Conservation (phyloP, 92 coral and sea anemone genomes). For the Ricordea florida region DNA sequence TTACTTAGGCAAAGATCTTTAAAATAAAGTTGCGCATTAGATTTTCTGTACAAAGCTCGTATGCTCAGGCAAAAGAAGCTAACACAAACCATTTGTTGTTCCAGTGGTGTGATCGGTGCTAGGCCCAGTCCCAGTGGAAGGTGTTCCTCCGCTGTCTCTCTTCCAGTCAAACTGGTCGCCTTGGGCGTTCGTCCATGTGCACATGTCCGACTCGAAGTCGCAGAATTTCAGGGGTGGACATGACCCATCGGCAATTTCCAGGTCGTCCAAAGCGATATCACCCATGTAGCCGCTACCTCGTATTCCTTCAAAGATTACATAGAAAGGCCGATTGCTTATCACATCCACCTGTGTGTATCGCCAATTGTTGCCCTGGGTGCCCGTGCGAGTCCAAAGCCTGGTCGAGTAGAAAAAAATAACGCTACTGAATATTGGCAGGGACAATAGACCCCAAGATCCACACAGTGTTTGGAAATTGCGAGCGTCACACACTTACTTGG, state of each 20-base stretch:
- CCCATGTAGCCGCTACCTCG: slow-evolving; percentile 84
- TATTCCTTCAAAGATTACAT: slow-evolving; percentile 81
- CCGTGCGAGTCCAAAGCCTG: slow-evolving; percentile 90
- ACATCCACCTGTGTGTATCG: slow-evolving; percentile 84
- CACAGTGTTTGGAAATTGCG: too few relatives aligned
- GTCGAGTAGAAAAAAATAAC: neutral
- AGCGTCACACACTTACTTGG: too few relatives aligned
- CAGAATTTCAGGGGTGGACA: slow-evolving; percentile 83
- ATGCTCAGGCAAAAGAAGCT: neutral
- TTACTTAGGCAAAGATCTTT: too few relatives aligned
- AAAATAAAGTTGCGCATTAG: neutral
- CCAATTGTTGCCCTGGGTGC: slow-evolving; percentile 97
- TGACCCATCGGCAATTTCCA: slow-evolving; percentile 80
- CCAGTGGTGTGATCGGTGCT: slow-evolving; percentile 91
- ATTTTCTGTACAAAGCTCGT: neutral
- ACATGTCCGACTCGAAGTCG: slow-evolving; percentile 85
- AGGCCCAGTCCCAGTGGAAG: slow-evolving; percentile 86
- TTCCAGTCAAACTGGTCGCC: slow-evolving; percentile 96
- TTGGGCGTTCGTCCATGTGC: slow-evolving; percentile 71
- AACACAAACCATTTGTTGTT: slow-evolving; percentile 80
- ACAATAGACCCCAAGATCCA: too few relatives aligned
- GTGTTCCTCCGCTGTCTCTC: slow-evolving; percentile 88
- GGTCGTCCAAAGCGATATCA: slow-evolving; percentile 93
- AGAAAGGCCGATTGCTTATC: slow-evolving; percentile 80
- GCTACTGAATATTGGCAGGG: neutral